Base-by-base conservation (phyloP, 1,140 invertebrate genomes). In the Epicauta chinensis region DNA sequence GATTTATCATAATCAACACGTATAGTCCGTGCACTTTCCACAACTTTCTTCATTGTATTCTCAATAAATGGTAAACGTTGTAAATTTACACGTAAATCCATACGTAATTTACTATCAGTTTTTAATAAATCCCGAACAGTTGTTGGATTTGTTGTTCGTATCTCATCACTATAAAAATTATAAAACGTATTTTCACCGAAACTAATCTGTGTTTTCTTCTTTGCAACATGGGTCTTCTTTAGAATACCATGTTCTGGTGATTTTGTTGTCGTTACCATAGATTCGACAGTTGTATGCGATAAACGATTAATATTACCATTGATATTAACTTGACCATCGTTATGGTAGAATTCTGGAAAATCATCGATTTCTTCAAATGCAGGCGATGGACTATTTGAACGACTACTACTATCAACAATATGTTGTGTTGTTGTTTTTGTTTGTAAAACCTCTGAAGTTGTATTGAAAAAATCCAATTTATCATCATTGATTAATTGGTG, bases 1-100 rank as follows among this genome's bases (percentile, higher is more conserved):
- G 40, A 23, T 38, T 55, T 55, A 41, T 55, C 41, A 36, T 55
- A 55, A 23, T 55, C 53, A 16, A 55, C 41, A 11, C 42, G 14
- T 12, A 44, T 11, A 9, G 41, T 40, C 10, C 34, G 41, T 34
- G 48, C 12, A 40, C 31, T 37, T 5, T 45, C 44, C 5, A 38
- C 35, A 47, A 51, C 13, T 32, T 14, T 14, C 34, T 40, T 35
- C 29, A 56, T 56, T 23, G 30, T 44, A 13, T 47, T 38, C 9
- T 47, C 45, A 5, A 34, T 42, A 4, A 45, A 30, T n/a, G 13
- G 12, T 14, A 51, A 16, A 2, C 34, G 17, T 12, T 51, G 30
- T 5, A 56, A 4, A 7, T 23, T n/a, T 10, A 56, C 49, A 4
- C 23, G 14, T n/a, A 48, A 30, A 2, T 34, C 34, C 29, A 43